phyloP scores from a whole-genome alignment of 1,140 invertebrate genomes.

The Panonychus citri region DNA sequence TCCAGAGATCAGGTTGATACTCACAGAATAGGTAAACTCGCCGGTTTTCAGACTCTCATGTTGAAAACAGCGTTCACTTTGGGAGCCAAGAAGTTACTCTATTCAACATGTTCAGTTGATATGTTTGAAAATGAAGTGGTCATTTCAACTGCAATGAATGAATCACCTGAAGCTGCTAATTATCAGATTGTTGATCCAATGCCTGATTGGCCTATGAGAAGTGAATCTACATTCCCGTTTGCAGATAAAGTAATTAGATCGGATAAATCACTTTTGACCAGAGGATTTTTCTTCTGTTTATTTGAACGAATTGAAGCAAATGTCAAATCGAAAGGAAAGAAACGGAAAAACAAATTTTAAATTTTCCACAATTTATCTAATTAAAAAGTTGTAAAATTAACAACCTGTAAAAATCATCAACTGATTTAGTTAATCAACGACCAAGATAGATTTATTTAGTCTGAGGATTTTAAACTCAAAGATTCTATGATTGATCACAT shows the following conservation, averaged over 20 bases:
- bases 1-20: neutral
- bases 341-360: too few relatives aligned
- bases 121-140: slow-evolving; percentile 80
- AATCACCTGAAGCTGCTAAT: neutral
- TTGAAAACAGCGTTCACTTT: slow-evolving; percentile 64
- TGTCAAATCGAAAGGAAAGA: too few relatives aligned
- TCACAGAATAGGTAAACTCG: slow-evolving; percentile 38
- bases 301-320: neutral
- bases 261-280: neutral
- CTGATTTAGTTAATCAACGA: too few relatives aligned
- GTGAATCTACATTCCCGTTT: slow-evolving; percentile 9
- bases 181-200: slow-evolving; percentile 18
- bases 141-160: slow-evolving; percentile 30
- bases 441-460: too few relatives aligned
- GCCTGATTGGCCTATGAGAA: slow-evolving; percentile 19
- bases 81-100: slow-evolving; percentile 57
- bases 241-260: neutral
- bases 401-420: too few relatives aligned
- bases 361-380: too few relatives aligned
- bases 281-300: neutral
- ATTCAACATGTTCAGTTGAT: slow-evolving; percentile 80
- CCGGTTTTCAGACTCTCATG: slow-evolving; percentile 58
- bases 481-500: too few relatives aligned
- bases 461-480: too few relatives aligned
- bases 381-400: too few relatives aligned